A percentile compares a stretch with the other conserved stretches of the same genome.
These are phyloP conservation scores for Noctuana brunneofusca DNA, from an alignment of 2,888 invertebrate genomes.

Conservation along the genomic window DNA sequence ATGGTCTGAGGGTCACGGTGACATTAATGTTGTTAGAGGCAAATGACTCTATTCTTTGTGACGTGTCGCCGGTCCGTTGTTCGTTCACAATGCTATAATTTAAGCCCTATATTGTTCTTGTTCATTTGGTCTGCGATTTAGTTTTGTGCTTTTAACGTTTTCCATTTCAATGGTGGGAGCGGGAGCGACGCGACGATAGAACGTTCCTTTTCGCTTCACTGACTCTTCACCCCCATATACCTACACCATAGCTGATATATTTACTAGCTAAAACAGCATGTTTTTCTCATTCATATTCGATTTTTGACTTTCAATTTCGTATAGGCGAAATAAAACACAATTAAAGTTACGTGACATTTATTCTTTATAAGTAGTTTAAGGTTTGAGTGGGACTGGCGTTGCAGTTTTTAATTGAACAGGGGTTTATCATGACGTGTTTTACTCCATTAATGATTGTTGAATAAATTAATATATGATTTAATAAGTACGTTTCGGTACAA, in stretches of 20 bases:
- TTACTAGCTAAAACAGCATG: constrained; percentile 7
- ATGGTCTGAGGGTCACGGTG: constrained; percentile 76
- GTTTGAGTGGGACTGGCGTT: no score
- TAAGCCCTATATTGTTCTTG: constrained; percentile 74
- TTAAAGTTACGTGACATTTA: no score
- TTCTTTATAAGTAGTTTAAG: no score
- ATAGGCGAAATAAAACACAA: background rate
- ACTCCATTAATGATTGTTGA: no score
- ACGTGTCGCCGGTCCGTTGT: constrained; percentile 58
- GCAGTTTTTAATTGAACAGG: no score
- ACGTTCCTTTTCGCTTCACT: constrained; percentile 41
- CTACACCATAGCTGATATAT: constrained; percentile 5
- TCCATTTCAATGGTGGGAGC: constrained; percentile 56
- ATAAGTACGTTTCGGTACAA: no score
- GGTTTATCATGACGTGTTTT: no score
- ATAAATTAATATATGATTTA: no score
- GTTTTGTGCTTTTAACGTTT: constrained; percentile 73
- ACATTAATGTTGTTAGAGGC: constrained; percentile 78
- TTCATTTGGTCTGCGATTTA: constrained; percentile 67
- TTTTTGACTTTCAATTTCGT: background rate
- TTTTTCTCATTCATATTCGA: background rate
- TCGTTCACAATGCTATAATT: constrained; percentile 74
- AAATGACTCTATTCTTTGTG: constrained; percentile 79
- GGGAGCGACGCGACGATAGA: constrained; percentile 38
- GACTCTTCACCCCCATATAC: constrained; percentile 33